These are phyloP conservation scores for Chelonoidis abingdonii DNA, from an alignment of 2,113 vertebrate species.

Conservation along the genomic window DNA sequence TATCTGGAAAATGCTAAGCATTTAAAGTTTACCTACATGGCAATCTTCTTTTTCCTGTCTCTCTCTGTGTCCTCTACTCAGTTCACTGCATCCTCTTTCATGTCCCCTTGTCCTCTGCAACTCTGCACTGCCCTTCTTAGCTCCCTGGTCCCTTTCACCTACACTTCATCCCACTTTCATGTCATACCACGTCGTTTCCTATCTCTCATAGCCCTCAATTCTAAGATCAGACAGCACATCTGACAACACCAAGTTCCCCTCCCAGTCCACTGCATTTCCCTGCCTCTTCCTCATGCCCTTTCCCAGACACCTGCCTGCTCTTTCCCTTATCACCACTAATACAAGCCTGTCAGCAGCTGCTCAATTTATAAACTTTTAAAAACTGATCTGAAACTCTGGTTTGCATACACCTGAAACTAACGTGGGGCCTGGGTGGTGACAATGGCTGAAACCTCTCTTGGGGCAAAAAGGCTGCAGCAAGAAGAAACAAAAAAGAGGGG, in stretches of 20 bases:
- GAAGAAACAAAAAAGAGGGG: not conserved
- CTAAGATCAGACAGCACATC: not conserved
- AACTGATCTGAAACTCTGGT: not conserved
- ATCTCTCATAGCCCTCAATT: not conserved
- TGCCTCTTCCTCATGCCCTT: not conserved
- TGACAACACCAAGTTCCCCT: not conserved
- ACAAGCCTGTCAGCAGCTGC: not conserved
- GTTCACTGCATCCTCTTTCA: not conserved
- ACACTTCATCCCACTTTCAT: not conserved
- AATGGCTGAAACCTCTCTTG: not conserved
- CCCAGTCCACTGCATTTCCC: not conserved
- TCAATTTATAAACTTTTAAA: not conserved
- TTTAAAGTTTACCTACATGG: not conserved
- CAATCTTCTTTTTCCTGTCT: not conserved
- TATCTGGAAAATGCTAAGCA: not conserved
- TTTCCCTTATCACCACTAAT: rapidly evolving
- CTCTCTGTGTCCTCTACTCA: not conserved
- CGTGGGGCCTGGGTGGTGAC: not conserved
- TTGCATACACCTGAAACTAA: not conserved
- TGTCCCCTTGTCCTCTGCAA: not conserved
- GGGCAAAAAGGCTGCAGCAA: not conserved
- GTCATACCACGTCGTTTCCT: not conserved
- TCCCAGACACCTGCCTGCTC: not conserved
- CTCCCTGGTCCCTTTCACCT: not conserved
- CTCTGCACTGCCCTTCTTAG: not conserved